Base-by-base conservation (phyloP, 2,888 invertebrate species). In the Empis livida region DNA sequence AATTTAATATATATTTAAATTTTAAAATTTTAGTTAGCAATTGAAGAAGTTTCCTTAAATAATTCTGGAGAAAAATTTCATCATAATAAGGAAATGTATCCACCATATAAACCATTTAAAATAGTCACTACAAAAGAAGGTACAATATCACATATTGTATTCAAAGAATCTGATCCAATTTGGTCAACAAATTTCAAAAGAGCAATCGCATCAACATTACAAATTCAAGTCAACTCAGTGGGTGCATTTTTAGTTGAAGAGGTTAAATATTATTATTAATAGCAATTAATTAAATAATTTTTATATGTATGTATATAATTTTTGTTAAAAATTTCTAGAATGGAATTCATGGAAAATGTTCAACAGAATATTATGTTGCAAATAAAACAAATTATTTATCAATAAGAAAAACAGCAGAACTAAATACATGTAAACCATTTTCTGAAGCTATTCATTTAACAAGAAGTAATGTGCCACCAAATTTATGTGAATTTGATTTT, bases 121-220 rank as follows among this genome's bases (percentile, higher is more conserved):
- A 64, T 68, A 30, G 59, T 60, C 2, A 41, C 14, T 13, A 63
- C 60, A n/a, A 49, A 57, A 17, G 61, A 67, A n/a, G 65, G 68
- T 3, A 60, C 61, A 10, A 64, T 68, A 20, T 61, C 65, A 5
- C 63, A 67, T 55, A 53, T 68, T 51, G 54, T 64, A 16, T 68
- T 68, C 46, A 68, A 68, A 51, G 65, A 70, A 3, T 61, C 63
- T 23, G 80, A 80, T 55, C 75, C 79, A 1, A 67, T 72, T 2
- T 83, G 82, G 82, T 74, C 78, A 0, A 75, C 74, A 17, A 83
- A 83, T 58, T 72, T 83, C 47, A 82, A 82, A 59, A 67, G 82
- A 43, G 82, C 79, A 1, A 70, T 83, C 41, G 78, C 80, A 1
- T 73, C 79, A 14, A 77, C 78, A 52, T 71, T 82, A 30, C 81